Base-by-base conservation (phyloP, 2,888 invertebrate species). In the Diabrotica balteata region DNA sequence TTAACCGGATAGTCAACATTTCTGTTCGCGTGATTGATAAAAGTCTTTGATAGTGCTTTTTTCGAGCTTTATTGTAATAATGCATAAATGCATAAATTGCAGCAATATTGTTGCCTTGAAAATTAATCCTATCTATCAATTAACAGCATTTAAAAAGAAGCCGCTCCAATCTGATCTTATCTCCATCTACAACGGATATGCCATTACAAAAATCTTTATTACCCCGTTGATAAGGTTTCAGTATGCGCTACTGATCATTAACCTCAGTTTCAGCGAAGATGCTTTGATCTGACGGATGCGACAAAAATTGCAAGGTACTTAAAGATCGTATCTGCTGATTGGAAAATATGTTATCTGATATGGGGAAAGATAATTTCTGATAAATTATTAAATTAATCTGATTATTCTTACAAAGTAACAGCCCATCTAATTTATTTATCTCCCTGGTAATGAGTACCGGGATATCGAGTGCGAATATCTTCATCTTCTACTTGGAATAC, bases 311-410 rank as follows among this genome's bases (percentile, higher is more conserved):
- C 45, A 45, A 42, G 5, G 10, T 54, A 54, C 42, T 54, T 42
- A 9, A 45, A 57, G 55, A 57, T 57, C 4, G 43, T 57, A 57
- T 57, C 55, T 57, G 45, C 45, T 57, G 55, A 57, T 57, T 57
- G 55, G 55, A 57, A 57, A 57, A 45, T 57, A 57, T 57, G 11
- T 8, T 44, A 10, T 11, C 8, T 11, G 55, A 57, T 57, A 17
- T 5, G 17, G 44, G 45, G 8, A n/a, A 45, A 57, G 55, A 57
- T 57, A 57, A 17, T 57, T 57, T 45, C 11, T 45, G 45, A 57
- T 57, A 57, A 57, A 57, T 45, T 17, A 57, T 57, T 45, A 57
- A 57, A 57, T 57, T 57, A 57, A 57, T 57, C 45, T 17, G 44
- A 57, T 57, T 57, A 57, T 57, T 8, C 17, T 17, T 45, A 17